These are phyloP conservation scores for Solenopsis fugax DNA, from an alignment of 1,140 invertebrate genomes.

Conservation along the genomic window DNA sequence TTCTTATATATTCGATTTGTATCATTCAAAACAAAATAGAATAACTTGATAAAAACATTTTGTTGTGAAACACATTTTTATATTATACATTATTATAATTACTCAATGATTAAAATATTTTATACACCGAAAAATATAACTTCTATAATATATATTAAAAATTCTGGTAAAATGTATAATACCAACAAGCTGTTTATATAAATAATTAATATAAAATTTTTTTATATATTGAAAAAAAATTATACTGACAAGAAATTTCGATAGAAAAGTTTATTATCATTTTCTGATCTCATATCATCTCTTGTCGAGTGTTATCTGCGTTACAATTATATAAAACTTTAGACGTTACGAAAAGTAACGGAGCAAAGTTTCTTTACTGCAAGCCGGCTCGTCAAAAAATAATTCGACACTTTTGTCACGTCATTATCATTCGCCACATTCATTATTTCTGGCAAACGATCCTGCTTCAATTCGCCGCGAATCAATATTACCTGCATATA, in stretches of 20 bases:
- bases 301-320: neutral
- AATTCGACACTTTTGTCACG: neutral
- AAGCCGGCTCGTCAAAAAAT: neutral
- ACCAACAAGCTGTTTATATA: neutral
- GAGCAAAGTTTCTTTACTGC: neutral
- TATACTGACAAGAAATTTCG: neutral
- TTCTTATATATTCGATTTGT: too few relatives aligned
- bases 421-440: neutral
- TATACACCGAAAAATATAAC: neutral
- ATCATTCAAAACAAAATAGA: neutral
- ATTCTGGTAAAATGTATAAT: neutral
- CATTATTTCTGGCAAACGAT: neutral
- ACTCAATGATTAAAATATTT: neutral
- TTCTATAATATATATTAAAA: neutral
- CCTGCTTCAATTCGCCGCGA: neutral
- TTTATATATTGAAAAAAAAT: neutral
- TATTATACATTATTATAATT: neutral
- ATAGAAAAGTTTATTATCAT: neutral
- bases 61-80: neutral
- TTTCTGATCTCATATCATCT: neutral
- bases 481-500: neutral
- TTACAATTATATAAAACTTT: constrained; percentile 1
- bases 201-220: neutral
- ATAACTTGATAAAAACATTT: neutral
- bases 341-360: neutral